Evolutionary conservation across 2,797 vertebrate genomes (phyloP).

Genomic region (Bufotes viridis): DNA sequence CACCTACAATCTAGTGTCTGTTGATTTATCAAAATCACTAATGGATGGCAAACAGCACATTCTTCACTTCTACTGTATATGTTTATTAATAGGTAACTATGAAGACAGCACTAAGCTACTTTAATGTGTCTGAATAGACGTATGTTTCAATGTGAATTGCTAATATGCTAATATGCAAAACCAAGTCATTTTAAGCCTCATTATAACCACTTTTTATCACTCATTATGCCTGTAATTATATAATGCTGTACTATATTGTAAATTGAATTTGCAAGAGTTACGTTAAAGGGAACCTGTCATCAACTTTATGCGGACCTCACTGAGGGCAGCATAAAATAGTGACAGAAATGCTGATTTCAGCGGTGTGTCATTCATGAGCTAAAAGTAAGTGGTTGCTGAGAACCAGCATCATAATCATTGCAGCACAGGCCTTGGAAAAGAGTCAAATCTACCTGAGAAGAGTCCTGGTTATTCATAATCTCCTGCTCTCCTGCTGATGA

Average conservation of each 20-base stretch:
- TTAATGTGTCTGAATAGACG: not conserved
- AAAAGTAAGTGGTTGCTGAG: too few relatives aligned
- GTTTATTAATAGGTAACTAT: not conserved
- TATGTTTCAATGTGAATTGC: constrained; percentile 55
- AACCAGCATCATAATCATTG: too few relatives aligned
- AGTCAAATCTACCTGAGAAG: too few relatives aligned
- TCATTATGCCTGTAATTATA: constrained; percentile 64
- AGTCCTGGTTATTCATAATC: too few relatives aligned
- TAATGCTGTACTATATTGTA: constrained; percentile 77
- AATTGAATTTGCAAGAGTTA: constrained; percentile 76
- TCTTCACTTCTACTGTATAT: constrained; percentile 32
- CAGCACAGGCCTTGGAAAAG: too few relatives aligned
- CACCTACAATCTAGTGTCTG: constrained; percentile 5
- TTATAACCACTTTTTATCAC: constrained; percentile 67
- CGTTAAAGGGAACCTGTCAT: too few relatives aligned
- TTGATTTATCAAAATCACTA: constrained; percentile 2
- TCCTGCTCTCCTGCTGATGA: too few relatives aligned
- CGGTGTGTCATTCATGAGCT: too few relatives aligned
- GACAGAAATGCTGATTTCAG: too few relatives aligned
- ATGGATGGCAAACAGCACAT: constrained; percentile 25
- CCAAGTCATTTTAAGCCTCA: constrained; percentile 42
- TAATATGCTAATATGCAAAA: constrained; percentile 49
- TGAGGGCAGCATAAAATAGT: too few relatives aligned
- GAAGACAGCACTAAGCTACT: constrained; percentile 19
- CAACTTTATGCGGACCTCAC: too few relatives aligned